phyloP scores from a whole-genome alignment of 1,140 invertebrate species.

The Pinna nobilis region DNA sequence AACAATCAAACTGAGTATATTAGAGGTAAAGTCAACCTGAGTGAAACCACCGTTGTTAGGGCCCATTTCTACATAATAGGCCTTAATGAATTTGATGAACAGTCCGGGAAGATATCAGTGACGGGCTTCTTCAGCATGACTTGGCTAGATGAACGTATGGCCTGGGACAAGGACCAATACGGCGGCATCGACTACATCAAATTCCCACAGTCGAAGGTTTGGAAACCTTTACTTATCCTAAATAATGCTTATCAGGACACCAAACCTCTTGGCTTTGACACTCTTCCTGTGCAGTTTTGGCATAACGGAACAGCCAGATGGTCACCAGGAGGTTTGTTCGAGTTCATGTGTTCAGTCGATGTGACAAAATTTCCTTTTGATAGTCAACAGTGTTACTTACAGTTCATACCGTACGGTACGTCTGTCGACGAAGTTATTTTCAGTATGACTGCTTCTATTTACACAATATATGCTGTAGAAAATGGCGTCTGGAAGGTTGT shows the following conservation, averaged over 20 bases:
- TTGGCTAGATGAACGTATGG: constrained; percentile 25
- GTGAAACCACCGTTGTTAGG: too few species aligned
- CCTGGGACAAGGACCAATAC: background rate
- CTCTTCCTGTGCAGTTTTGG: constrained; percentile 17
- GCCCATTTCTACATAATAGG: too few species aligned
- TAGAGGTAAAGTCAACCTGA: too few species aligned
- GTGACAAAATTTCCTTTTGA: constrained; percentile 45
- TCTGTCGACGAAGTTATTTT: constrained; percentile 21
- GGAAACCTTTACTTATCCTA: constrained; percentile 40
- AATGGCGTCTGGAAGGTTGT: constrained; percentile 12
- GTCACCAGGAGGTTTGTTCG: constrained; percentile 36
- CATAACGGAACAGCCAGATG: constrained; percentile 22
- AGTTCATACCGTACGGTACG: constrained; percentile 36
- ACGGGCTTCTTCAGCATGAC: constrained; percentile 35
- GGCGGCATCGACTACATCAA: background rate
- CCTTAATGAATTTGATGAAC: constrained; percentile 47
- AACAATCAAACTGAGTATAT: too few species aligned
- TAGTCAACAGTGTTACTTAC: constrained; percentile 33
- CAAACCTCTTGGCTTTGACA: constrained; percentile 24
- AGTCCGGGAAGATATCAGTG: constrained; percentile 39
- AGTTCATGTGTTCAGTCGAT: constrained; percentile 33
- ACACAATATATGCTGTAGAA: background rate
- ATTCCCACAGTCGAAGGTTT: constrained; percentile 31
- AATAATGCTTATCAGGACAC: constrained; percentile 30
- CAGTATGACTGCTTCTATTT: background rate